A percentile compares a stretch with the other conserved stretches of the same genome.
phyloP scores from a whole-genome alignment of 2,888 invertebrate genomes.

The Calephelis perditalis region DNA sequence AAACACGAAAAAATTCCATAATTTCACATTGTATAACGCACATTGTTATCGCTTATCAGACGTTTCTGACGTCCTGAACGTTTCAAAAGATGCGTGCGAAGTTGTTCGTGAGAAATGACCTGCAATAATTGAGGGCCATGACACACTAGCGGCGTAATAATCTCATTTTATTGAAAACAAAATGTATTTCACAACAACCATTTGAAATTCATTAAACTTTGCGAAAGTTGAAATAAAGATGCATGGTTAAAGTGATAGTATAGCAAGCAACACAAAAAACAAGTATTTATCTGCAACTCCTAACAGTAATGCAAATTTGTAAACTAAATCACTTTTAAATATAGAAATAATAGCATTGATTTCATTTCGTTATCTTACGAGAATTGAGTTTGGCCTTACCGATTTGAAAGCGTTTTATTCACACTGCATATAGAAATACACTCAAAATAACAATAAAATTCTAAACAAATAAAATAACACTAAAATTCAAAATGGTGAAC shows the following conservation, averaged over 20 bases:
- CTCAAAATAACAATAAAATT: too few species aligned
- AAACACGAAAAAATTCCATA: not conserved
- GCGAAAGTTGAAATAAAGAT: not conserved
- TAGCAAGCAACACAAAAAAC: too few species aligned
- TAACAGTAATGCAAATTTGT: too few species aligned
- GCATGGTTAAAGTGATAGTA: not conserved
- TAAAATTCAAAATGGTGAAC: too few species aligned
- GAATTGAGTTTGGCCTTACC: too few species aligned
- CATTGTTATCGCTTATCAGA: not conserved
- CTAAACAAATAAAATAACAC: too few species aligned
- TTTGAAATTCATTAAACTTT: constrained; percentile 4
- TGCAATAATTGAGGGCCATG: constrained; percentile 12
- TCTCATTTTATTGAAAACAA: constrained; percentile 4
- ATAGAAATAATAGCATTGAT: too few species aligned
- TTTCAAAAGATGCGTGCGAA: constrained; percentile 18
- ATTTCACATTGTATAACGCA: not conserved
- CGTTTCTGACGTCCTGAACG: constrained; percentile 1
- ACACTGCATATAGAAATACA: too few species aligned
- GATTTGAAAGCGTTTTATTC: too few species aligned
- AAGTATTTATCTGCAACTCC: too few species aligned
- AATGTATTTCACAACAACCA: not conserved
- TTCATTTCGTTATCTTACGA: too few species aligned
- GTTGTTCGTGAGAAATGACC: constrained; percentile 15
- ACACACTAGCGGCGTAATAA: not conserved
- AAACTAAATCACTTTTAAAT: too few species aligned